Percentiles rank a stretch among this genome's conserved stretches.
These are phyloP conservation scores for Cantharis flavilabris DNA, from an alignment of 2,888 invertebrate genomes.

Conservation along the genomic window DNA sequence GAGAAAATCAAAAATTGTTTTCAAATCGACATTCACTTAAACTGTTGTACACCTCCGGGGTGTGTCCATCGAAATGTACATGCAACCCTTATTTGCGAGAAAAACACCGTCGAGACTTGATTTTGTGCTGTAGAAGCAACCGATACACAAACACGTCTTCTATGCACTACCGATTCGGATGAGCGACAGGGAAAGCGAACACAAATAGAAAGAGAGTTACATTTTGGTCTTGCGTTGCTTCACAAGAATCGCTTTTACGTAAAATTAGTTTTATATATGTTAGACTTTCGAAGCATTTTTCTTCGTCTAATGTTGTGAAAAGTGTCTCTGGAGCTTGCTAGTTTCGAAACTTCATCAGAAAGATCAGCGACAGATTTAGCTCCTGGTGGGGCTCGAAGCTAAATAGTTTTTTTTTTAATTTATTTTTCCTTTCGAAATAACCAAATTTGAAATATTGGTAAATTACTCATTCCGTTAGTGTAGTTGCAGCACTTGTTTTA, in stretches of 20 bases:
- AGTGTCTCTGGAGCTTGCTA: too few relatives aligned
- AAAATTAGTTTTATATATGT: not conserved
- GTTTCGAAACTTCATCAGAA: too few relatives aligned
- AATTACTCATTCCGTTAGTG: too few relatives aligned
- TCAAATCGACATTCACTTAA: not conserved
- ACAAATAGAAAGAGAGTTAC: conserved; percentile 29
- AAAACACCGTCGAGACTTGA: conserved; percentile 29
- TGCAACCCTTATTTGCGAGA: conserved; percentile 23
- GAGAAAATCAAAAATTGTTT: conserved; percentile 15
- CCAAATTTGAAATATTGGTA: too few relatives aligned
- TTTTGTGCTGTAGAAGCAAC: conserved; percentile 25
- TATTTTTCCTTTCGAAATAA: too few relatives aligned
- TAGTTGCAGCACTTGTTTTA: too few relatives aligned
- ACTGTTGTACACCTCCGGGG: conserved; percentile 34
- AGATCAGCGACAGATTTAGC: too few relatives aligned
- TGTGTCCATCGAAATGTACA: conserved; percentile 42
- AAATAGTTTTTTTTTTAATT: too few relatives aligned
- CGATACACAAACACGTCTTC: conserved; percentile 35
- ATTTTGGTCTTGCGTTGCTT: conserved; percentile 20
- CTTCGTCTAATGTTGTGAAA: too few relatives aligned
- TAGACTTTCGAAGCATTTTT: too few relatives aligned
- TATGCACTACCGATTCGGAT: conserved; percentile 35
- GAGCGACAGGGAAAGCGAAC: conserved; percentile 34
- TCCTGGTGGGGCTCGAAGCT: too few relatives aligned
- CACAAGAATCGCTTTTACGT: conserved; percentile 25